These are phyloP conservation scores for Hypsopygia costalis DNA, from an alignment of 2,888 invertebrate genomes.

Conservation along the genomic window DNA sequence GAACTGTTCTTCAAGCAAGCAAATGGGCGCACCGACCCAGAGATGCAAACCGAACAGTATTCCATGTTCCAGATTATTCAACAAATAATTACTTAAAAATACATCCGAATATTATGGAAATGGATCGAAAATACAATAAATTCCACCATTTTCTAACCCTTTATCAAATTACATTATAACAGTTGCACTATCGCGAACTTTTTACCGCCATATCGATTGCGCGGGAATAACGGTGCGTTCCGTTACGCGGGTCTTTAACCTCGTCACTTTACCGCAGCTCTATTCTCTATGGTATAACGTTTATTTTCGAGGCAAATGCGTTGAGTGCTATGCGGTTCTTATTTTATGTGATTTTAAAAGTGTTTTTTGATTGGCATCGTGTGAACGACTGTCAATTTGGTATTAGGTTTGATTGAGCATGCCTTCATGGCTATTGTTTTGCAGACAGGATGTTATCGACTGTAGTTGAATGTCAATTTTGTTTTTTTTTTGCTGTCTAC, in stretches of 20 bases:
- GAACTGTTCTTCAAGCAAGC: too few relatives aligned
- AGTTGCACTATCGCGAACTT: conserved; percentile 24
- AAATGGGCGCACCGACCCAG: too few relatives aligned
- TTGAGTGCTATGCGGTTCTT: not conserved
- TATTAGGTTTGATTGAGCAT: not conserved
- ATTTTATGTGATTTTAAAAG: not conserved
- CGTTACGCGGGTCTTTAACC: conserved; percentile 23
- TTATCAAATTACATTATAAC: too few relatives aligned
- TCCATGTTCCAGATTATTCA: too few relatives aligned
- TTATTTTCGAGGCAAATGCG: not conserved
- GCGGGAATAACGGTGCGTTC: conserved; percentile 46
- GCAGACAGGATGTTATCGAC: not conserved
- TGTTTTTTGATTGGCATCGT: not conserved
- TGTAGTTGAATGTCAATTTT: not conserved
- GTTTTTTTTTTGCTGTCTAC: not conserved
- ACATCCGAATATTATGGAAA: too few relatives aligned
- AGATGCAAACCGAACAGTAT: too few relatives aligned
- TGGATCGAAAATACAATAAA: too few relatives aligned
- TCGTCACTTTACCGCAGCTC: conserved; percentile 24
- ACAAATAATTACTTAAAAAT: too few relatives aligned
- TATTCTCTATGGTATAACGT: conserved; percentile 29
- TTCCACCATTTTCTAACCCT: too few relatives aligned
- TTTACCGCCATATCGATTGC: conserved; percentile 43
- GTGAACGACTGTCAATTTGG: not conserved
- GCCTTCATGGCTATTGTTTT: not conserved